phyloP scores from a whole-genome alignment of 2,888 invertebrate species.

The Xylophagus ater region DNA sequence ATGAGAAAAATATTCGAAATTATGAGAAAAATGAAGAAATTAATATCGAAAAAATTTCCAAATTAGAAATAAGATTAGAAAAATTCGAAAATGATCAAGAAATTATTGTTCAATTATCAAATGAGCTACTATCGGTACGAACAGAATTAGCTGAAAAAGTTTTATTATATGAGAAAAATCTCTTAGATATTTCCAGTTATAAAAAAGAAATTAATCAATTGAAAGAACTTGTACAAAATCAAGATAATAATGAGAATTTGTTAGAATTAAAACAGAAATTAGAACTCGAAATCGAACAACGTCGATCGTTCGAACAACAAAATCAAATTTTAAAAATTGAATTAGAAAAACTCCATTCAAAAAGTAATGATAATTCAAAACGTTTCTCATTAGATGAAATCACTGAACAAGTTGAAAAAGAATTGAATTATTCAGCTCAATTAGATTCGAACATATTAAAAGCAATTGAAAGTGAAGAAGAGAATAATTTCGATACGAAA shows the following conservation, averaged over 20 bases:
- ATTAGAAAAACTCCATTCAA: conserved; percentile 29
- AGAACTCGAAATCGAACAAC: conserved; percentile 32
- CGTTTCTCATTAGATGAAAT: conserved; percentile 44
- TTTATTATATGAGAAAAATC: conserved; percentile 33
- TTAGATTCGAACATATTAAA: conserved; percentile 48
- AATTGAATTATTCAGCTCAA: conserved; percentile 48
- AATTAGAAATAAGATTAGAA: conserved; percentile 28
- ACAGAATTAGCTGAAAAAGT: conserved; percentile 40
- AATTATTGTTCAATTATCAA: conserved; percentile 32
- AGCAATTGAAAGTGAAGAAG: conserved; percentile 45
- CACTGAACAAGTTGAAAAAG: conserved; percentile 45
- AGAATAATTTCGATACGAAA: conserved; percentile 31
- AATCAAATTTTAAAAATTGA: conserved; percentile 41
- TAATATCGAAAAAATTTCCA: conserved; percentile 24
- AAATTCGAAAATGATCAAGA: conserved; percentile 24
- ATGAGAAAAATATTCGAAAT: conserved; percentile 27
- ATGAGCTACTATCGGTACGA: conserved; percentile 43
- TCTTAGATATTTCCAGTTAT: conserved; percentile 34
- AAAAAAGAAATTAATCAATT: conserved; percentile 46
- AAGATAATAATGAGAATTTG: conserved; percentile 40
- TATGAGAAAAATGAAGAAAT: conserved; percentile 28
- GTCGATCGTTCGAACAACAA: conserved; percentile 37
- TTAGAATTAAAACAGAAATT: conserved; percentile 24
- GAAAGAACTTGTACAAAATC: conserved; percentile 44
- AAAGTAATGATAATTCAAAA: conserved; percentile 29